A percentile compares a stretch with the other conserved stretches of the same genome.
Evolutionary conservation across 2,888 invertebrate species (phyloP).

Genomic region (Falcaria lacertinaria): DNA sequence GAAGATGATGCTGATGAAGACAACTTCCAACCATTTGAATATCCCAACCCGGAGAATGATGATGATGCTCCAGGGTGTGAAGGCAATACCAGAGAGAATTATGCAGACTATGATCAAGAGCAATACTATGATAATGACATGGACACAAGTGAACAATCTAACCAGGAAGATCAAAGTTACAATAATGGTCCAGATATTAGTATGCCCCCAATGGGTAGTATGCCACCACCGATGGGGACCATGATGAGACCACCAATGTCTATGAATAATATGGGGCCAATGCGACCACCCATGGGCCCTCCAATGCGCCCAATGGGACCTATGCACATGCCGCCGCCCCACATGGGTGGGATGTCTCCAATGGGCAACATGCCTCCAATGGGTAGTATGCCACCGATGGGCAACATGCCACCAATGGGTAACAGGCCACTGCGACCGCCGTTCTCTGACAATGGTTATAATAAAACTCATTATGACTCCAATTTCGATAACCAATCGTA

Average conservation of each 20-base stretch:
- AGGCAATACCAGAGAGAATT: slow-evolving; percentile 36
- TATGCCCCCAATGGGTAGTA: slow-evolving; percentile 33
- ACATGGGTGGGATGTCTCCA: slow-evolving; percentile 36
- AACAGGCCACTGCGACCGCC: slow-evolving; percentile 44
- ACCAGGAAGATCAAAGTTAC: slow-evolving; percentile 55
- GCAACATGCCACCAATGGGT: slow-evolving; percentile 35
- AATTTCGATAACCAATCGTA: slow-evolving; percentile 54
- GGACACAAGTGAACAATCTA: slow-evolving; percentile 58
- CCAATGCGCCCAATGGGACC: slow-evolving; percentile 27
- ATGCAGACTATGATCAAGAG: slow-evolving; percentile 52
- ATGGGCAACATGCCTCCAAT: slow-evolving; percentile 47
- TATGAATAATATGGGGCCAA: slow-evolving; percentile 28
- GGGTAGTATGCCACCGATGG: slow-evolving; percentile 41
- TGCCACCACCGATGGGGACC: slow-evolving; percentile 35
- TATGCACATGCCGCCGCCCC: slow-evolving; percentile 19
- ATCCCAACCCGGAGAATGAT: slow-evolving; percentile 54
- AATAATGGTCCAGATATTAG: slow-evolving; percentile 52
- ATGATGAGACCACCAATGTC: slow-evolving; percentile 22
- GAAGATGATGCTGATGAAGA: slow-evolving; percentile 81
- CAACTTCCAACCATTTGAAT: slow-evolving; percentile 65
- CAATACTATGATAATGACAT: slow-evolving; percentile 64
- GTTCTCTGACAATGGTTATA: slow-evolving; percentile 62
- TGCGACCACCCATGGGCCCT: slow-evolving; percentile 33
- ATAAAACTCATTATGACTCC: slow-evolving; percentile 57
- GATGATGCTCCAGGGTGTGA: slow-evolving; percentile 32